Conservation (phyloP, 2,113 vertebrate genomes). For the Amphiprion ocellaris region DNA sequence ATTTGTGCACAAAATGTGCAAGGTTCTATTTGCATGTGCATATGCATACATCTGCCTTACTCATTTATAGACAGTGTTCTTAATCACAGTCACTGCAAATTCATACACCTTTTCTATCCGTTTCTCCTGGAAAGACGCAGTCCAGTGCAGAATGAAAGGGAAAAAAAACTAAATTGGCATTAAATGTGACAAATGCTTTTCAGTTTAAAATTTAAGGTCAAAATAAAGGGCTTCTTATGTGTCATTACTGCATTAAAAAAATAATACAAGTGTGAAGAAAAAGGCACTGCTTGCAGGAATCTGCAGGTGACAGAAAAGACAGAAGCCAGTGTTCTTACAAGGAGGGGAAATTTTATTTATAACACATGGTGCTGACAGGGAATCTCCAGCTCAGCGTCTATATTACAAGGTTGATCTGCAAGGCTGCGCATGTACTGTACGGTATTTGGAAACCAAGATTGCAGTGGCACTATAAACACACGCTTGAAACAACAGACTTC, state of each 20-base stretch:
- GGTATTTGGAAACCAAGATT: constrained; percentile 88
- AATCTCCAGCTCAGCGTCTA: constrained; percentile 82
- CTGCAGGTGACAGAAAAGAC: constrained; percentile 50
- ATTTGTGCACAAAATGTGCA: background rate
- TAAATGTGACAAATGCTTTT: background rate
- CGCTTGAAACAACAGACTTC: constrained; percentile 88
- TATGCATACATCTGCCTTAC: background rate
- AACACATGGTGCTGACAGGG: constrained; percentile 85
- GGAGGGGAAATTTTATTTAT: constrained; percentile 87
- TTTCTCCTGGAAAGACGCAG: no score
- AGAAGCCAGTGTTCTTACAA: constrained; percentile 76
- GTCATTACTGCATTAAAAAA: background rate
- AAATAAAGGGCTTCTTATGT: background rate
- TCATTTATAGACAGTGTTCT: no score
- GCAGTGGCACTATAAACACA: constrained; percentile 92
- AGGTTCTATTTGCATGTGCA: background rate
- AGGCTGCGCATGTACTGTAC: constrained; percentile 87
- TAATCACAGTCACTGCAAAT: no score
- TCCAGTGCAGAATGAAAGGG: no score
- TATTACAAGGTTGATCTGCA: constrained; percentile 89
- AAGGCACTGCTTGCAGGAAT: constrained; percentile 2
- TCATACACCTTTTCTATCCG: no score
- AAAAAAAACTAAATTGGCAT: background rate
- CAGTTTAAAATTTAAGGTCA: background rate
- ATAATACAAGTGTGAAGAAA: constrained; percentile 9